These are phyloP conservation scores for Calyptommatus sinebrachiatus DNA, from an alignment of 2,113 vertebrate species.

Conservation along the genomic window DNA sequence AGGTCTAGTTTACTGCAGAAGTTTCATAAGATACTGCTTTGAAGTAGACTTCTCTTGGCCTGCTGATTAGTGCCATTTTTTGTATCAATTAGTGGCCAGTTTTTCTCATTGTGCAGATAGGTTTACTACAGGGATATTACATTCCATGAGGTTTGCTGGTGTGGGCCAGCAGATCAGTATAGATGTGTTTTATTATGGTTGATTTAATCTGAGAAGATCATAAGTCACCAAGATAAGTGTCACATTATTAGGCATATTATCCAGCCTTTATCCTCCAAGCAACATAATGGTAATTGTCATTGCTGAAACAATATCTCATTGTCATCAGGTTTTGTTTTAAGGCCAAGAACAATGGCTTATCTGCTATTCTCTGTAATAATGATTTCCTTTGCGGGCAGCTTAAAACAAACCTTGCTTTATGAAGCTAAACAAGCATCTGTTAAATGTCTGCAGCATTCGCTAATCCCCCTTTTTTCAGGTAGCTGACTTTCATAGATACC, in stretches of 20 bases:
- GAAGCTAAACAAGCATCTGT: conserved; percentile 15
- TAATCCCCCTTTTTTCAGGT: conserved; percentile 45
- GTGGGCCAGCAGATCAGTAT: too few species aligned
- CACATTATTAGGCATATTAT: background rate
- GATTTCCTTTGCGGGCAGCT: conserved; percentile 38
- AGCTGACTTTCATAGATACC: conserved; percentile 35
- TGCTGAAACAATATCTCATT: background rate
- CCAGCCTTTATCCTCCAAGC: background rate
- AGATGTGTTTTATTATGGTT: background rate
- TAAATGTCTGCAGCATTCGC: conserved; percentile 39
- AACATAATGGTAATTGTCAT: conserved; percentile 2
- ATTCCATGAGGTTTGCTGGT: too few species aligned
- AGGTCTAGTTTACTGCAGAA: too few species aligned
- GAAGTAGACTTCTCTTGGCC: too few species aligned
- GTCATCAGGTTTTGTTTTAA: background rate
- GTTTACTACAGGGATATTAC: too few species aligned
- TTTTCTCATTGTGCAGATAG: too few species aligned
- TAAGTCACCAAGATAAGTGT: background rate
- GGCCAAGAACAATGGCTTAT: conserved; percentile 23
- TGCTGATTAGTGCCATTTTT: too few species aligned
- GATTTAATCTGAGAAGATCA: background rate
- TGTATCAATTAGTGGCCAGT: too few species aligned
- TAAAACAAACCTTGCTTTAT: conserved; percentile 31
- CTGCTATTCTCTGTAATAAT: conserved; percentile 29
- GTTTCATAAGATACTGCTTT: too few species aligned